phyloP scores from a whole-genome alignment of 1,140 invertebrate species.

The Ladona fulva region DNA sequence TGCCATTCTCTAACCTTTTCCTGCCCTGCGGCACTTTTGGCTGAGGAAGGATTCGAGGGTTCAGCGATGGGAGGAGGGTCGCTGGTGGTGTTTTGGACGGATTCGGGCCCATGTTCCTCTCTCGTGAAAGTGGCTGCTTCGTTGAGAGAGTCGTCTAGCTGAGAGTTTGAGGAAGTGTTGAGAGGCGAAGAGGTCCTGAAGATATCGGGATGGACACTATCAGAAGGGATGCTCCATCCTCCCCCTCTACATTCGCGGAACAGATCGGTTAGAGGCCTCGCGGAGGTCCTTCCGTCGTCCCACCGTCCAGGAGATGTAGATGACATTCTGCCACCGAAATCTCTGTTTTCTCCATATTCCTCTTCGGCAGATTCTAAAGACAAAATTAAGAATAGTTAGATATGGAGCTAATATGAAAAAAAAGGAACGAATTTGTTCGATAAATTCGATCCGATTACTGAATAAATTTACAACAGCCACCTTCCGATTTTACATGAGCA shows the following conservation, averaged over 20 bases:
- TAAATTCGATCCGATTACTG: too few relatives aligned
- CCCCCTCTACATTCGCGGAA: not conserved
- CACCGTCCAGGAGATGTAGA: not conserved
- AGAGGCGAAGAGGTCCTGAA: too few relatives aligned
- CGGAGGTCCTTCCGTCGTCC: not conserved
- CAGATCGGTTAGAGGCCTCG: not conserved
- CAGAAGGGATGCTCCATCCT: not conserved
- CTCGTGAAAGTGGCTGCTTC: too few relatives aligned
- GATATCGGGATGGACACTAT: too few relatives aligned
- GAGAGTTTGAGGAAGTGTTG: too few relatives aligned
- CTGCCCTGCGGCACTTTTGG: not conserved
- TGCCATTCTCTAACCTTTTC: not conserved
- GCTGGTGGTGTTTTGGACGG: not conserved
- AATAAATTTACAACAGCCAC: too few relatives aligned
- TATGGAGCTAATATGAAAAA: too few relatives aligned
- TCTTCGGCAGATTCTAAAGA: not conserved
- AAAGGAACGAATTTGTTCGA: too few relatives aligned
- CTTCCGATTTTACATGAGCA: too few relatives aligned
- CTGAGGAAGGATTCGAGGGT: not conserved
- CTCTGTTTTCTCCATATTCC: not conserved
- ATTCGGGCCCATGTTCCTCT: too few relatives aligned
- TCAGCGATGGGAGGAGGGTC: not conserved
- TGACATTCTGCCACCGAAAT: not conserved
- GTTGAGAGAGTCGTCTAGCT: too few relatives aligned
- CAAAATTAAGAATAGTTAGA: not conserved